A percentile compares a stretch with the other conserved stretches of the same genome.
Conservation (phyloP, 2,113 vertebrate species). For the Xenopus tropicalis region DNA sequence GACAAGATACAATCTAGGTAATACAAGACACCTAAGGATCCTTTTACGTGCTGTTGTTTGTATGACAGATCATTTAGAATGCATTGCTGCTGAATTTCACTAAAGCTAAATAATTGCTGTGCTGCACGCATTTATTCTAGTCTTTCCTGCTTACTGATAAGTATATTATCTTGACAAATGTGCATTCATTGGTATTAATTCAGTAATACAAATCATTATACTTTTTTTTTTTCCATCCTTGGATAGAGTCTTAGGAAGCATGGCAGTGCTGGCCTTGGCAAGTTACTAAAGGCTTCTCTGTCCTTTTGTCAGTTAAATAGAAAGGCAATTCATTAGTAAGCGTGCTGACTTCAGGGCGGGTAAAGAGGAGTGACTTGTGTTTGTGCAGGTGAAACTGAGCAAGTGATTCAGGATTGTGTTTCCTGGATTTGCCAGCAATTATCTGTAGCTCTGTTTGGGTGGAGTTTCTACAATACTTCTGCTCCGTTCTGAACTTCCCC, state of each 20-base stretch:
- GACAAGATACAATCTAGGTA: neutral
- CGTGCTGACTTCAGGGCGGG: slow-evolving; percentile 1
- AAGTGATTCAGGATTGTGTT: slow-evolving; percentile 22
- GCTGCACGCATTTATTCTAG: too few relatives aligned
- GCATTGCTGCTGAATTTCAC: neutral
- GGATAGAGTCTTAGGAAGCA: too few relatives aligned
- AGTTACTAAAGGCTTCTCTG: too few relatives aligned
- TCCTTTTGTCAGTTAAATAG: neutral
- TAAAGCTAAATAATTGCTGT: too few relatives aligned
- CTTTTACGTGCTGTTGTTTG: neutral
- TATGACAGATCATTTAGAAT: neutral
- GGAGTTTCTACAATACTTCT: neutral
- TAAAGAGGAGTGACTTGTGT: neutral
- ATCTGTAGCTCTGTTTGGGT: neutral
- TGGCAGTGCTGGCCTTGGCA: too few relatives aligned
- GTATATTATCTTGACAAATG: too few relatives aligned
- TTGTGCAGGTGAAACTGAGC: slow-evolving; percentile 5
- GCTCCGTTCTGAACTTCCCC: neutral
- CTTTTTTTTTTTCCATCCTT: neutral
- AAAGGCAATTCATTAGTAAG: neutral
- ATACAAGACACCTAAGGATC: neutral
- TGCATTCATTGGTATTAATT: too few relatives aligned
- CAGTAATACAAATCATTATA: too few relatives aligned
- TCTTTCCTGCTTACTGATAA: too few relatives aligned
- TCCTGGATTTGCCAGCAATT: slow-evolving; percentile 15